Evolutionary conservation across 2,888 invertebrate species (phyloP).

Genomic region (Drosophila yooni): DNA sequence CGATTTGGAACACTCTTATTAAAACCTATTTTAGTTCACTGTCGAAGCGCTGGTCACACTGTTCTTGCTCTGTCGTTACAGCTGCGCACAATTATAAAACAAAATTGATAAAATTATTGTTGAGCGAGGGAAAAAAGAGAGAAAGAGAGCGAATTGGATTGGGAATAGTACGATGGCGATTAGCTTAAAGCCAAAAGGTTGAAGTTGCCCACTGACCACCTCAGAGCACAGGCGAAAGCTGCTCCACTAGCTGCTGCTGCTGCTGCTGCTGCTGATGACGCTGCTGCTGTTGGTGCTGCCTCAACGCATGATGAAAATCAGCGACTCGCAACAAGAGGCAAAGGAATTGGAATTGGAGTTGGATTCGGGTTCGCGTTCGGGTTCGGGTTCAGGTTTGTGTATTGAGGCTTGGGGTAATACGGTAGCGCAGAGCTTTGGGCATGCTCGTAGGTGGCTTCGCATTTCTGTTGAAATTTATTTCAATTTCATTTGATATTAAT

Average conservation of each 20-base stretch:
- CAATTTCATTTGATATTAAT: conserved; percentile 86
- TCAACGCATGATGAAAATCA: conserved; percentile 84
- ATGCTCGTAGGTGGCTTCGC: conserved; percentile 64
- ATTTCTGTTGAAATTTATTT: conserved; percentile 83
- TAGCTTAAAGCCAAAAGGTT: conserved; percentile 77
- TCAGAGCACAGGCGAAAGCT: conserved; percentile 44
- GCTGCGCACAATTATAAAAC: conserved; percentile 80
- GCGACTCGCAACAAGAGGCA: conserved; percentile 52
- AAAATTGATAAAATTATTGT: conserved; percentile 83
- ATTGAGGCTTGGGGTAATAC: conserved; percentile 25
- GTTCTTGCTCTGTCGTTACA: conserved; percentile 26
- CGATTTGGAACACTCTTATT: not conserved
- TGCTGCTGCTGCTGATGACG: conserved; percentile 26
- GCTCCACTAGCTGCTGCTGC: conserved; percentile 29
- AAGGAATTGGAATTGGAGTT: conserved; percentile 48
- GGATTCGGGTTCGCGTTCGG: conserved; percentile 17
- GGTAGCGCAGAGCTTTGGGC: conserved; percentile 37
- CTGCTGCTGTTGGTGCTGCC: conserved; percentile 9
- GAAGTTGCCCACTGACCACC: conserved; percentile 69
- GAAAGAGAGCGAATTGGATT: conserved; percentile 33
- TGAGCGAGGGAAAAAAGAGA: conserved; percentile 28
- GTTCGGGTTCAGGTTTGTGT: conserved; percentile 3
- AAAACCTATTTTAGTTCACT: not conserved
- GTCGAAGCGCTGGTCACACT: conserved; percentile 58
- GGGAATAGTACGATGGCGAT: conserved; percentile 73